phyloP scores from a whole-genome alignment of 1,140 invertebrate genomes.

The Carposina sasakii region DNA sequence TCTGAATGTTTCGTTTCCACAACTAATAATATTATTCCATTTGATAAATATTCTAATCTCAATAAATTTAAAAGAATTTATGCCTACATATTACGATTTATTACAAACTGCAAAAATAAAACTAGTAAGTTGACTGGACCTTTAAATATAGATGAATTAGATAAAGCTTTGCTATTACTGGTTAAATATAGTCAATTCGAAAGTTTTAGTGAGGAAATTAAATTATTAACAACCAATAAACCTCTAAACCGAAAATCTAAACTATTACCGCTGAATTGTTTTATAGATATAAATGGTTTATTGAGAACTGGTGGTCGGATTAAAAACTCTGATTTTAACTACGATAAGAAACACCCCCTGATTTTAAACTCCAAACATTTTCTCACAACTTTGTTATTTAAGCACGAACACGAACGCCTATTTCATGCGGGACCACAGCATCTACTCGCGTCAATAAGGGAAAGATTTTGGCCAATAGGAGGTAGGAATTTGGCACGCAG shows the following conservation, averaged over 20 bases:
- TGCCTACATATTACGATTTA: too few relatives aligned
- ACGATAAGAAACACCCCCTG: not conserved
- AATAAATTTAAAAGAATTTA: too few relatives aligned
- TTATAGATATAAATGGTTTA: not conserved
- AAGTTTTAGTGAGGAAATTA: not conserved
- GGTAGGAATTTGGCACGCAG: slow-evolving; percentile 6
- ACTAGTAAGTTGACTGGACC: too few relatives aligned
- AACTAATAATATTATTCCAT: too few relatives aligned
- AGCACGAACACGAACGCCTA: not conserved
- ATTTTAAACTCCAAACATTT: not conserved
- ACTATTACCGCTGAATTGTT: not conserved
- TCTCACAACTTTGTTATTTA: not conserved
- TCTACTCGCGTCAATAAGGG: slow-evolving; percentile 3
- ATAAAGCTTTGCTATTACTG: too few relatives aligned
- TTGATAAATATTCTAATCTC: too few relatives aligned
- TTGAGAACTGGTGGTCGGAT: not conserved
- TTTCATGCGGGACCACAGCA: slow-evolving; percentile 13
- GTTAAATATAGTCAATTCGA: not conserved
- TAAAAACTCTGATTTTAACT: not conserved
- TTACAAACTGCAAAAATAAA: too few relatives aligned
- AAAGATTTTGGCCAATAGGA: slow-evolving; percentile 12
- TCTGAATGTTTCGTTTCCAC: too few relatives aligned
- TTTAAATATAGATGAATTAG: too few relatives aligned
- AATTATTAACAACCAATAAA: not conserved
- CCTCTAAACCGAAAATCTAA: not conserved